Evolutionary conservation across 2,888 invertebrate genomes (phyloP).

Genomic region (Hoplodrina ambigua): DNA sequence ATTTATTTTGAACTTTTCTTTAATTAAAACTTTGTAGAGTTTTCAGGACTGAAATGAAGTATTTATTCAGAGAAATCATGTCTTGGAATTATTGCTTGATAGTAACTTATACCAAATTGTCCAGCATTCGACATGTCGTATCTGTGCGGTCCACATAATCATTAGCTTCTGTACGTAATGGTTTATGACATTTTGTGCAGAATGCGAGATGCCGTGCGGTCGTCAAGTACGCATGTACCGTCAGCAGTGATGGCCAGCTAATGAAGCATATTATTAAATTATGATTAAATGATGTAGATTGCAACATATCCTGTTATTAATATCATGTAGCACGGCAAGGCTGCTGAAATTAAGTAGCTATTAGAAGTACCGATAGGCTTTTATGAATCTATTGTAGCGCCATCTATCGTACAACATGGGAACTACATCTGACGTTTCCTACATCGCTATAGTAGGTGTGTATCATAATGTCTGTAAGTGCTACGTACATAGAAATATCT

Average conservation of each 20-base stretch:
- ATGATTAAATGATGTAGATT: conserved; percentile 16
- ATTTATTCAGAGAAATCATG: too few species aligned
- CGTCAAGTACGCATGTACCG: conserved; percentile 63
- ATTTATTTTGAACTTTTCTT: too few species aligned
- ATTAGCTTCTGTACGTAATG: conserved; percentile 56
- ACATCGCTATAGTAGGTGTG: too few species aligned
- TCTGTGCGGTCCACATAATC: conserved; percentile 42
- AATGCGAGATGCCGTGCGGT: conserved; percentile 59
- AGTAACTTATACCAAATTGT: too few species aligned
- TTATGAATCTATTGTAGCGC: too few species aligned
- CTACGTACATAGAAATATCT: too few species aligned
- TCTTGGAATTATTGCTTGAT: too few species aligned
- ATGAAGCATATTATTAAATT: conserved; percentile 9
- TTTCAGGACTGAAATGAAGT: too few species aligned
- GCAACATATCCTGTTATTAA: conserved; percentile 26
- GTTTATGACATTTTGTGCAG: conserved; percentile 66
- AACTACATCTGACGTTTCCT: too few species aligned
- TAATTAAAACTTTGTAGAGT: too few species aligned
- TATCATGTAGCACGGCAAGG: conserved; percentile 30
- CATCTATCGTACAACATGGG: too few species aligned
- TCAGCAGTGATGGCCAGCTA: conserved; percentile 28
- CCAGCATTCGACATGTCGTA: background rate
- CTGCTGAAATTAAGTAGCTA: conserved; percentile 1
- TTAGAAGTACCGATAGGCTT: background rate
- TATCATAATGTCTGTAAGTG: too few species aligned